Conservation (phyloP, 2,888 invertebrate species). For the Anodontia alba region DNA sequence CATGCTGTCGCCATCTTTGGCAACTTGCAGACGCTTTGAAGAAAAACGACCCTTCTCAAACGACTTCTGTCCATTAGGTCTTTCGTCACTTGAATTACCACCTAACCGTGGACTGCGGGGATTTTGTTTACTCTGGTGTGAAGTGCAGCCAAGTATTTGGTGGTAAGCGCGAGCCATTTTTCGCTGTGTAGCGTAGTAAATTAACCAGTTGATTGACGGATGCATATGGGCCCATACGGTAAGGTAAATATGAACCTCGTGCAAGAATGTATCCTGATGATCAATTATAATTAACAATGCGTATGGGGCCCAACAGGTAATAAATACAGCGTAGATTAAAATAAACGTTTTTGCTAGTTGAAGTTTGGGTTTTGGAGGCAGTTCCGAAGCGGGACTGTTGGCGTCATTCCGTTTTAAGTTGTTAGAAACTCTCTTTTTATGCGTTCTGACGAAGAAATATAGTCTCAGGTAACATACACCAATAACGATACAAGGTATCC, state of each 20-base stretch:
- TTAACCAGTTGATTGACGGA: slow-evolving; percentile 62
- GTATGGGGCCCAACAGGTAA: slow-evolving; percentile 67
- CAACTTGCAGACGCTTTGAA: background rate
- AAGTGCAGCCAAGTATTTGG: background rate
- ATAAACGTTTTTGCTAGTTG: slow-evolving; percentile 61
- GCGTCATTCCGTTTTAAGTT: background rate
- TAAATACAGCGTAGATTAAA: slow-evolving; percentile 53
- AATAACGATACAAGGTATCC: slow-evolving; percentile 50
- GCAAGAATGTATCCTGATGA: slow-evolving; percentile 41
- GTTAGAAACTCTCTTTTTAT: slow-evolving; percentile 5
- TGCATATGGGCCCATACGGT: slow-evolving; percentile 66
- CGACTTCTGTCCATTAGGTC: background rate
- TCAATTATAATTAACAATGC: slow-evolving; percentile 56
- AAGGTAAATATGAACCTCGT: slow-evolving; percentile 58
- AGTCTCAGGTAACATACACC: slow-evolving; percentile 54
- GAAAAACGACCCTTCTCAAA: background rate
- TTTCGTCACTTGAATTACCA: background rate
- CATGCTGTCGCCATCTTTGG: background rate
- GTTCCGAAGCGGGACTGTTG: background rate
- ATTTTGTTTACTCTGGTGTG: slow-evolving; percentile 18
- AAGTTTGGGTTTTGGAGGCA: background rate
- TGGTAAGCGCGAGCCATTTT: slow-evolving; percentile 51
- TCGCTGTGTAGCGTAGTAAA: slow-evolving; percentile 59
- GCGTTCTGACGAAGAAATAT: slow-evolving; percentile 27
- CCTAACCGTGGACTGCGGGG: background rate